These are phyloP conservation scores for Acanthisitta chloris DNA, from an alignment of 2,113 vertebrate genomes.

Conservation along the genomic window DNA sequence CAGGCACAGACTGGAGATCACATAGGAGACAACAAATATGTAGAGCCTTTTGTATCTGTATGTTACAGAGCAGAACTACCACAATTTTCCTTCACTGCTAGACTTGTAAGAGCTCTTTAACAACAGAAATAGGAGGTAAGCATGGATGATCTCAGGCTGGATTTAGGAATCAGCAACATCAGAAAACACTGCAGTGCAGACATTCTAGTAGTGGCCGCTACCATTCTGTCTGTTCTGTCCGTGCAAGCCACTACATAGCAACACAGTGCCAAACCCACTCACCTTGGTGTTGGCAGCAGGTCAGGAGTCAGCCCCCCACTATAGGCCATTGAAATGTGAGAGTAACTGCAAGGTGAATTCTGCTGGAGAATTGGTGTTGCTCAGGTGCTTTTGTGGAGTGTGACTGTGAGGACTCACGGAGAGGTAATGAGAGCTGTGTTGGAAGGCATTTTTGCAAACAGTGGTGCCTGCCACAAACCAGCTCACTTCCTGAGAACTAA, in stretches of 20 bases:
- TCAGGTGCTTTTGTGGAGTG: not conserved
- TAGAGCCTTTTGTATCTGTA: not conserved
- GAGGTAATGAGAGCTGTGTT: slow-evolving; percentile 7
- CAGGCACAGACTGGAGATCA: not conserved
- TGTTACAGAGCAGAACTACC: not conserved
- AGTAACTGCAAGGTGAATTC: not conserved
- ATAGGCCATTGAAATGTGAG: not conserved
- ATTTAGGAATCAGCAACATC: not conserved
- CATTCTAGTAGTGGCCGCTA: not conserved
- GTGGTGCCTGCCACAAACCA: not conserved
- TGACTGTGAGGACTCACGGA: not conserved
- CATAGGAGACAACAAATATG: not conserved
- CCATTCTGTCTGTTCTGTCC: not conserved
- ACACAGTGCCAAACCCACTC: not conserved
- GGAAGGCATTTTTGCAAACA: slow-evolving; percentile 25
- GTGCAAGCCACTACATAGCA: not conserved
- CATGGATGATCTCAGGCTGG: not conserved
- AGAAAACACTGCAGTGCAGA: not conserved
- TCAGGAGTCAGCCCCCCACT: not conserved
- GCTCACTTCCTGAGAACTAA: not conserved
- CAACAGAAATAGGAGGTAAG: not conserved
- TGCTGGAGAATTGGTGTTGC: not conserved
- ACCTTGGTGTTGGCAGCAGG: not conserved
- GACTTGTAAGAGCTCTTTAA: not conserved
- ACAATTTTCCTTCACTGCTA: not conserved